phyloP scores from a whole-genome alignment of 1,140 invertebrate species.

The Macrosteles quadrilineatus region DNA sequence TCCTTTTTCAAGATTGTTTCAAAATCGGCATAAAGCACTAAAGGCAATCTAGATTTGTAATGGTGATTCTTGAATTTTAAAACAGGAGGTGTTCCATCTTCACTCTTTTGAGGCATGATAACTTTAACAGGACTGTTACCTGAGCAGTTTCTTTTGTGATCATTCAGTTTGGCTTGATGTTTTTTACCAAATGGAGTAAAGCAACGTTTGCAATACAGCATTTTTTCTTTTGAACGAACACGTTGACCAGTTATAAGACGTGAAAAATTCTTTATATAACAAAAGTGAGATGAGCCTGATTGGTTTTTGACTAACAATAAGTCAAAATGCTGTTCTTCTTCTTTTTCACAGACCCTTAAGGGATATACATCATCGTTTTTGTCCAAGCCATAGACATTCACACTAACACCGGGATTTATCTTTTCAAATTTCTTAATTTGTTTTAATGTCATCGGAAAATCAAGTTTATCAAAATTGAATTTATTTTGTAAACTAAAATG shows the following conservation, averaged over 20 bases:
- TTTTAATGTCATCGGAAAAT: constrained; percentile 13
- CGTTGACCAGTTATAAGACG: neutral
- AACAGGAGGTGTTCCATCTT: neutral
- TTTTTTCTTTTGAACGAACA: neutral
- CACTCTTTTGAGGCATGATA: constrained; percentile 4
- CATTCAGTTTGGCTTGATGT: neutral
- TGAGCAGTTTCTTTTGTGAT: constrained; percentile 7
- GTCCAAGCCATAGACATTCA: constrained; percentile 26
- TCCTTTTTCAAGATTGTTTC: constrained; percentile 13
- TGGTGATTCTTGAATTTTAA: constrained; percentile 30
- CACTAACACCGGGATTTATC: constrained; percentile 4
- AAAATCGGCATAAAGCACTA: constrained; percentile 28
- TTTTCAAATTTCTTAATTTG: constrained; percentile 23
- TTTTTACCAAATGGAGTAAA: constrained; percentile 15
- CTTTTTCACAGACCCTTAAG: neutral
- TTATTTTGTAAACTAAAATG: neutral
- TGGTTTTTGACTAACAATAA: constrained; percentile 6
- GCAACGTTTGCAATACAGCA: constrained; percentile 21
- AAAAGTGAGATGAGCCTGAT: constrained; percentile 1
- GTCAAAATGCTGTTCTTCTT: constrained; percentile 20
- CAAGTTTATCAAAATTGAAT: constrained; percentile 18
- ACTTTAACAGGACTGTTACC: neutral
- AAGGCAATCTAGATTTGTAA: neutral
- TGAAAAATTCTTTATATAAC: constrained; percentile 24
- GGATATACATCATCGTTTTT: constrained; percentile 13